These are phyloP conservation scores for Oligia latruncula DNA, from an alignment of 2,888 invertebrate genomes.

Conservation along the genomic window DNA sequence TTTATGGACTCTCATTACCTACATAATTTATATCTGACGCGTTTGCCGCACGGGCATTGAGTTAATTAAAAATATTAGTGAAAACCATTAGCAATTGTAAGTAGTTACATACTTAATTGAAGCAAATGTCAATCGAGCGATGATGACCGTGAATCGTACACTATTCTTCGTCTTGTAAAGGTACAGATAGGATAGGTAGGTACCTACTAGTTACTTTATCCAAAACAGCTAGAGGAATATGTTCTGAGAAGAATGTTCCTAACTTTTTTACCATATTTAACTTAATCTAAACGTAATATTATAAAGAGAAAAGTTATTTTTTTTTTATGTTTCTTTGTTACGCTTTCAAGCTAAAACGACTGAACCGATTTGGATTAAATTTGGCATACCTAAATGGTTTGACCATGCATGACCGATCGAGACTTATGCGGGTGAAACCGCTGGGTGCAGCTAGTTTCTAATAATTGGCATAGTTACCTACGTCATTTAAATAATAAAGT, in stretches of 20 bases:
- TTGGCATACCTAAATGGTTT: too few relatives aligned
- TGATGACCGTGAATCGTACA: neutral
- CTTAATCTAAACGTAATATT: neutral
- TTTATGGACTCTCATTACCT: neutral
- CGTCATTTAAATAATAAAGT: neutral
- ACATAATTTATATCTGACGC: too few relatives aligned
- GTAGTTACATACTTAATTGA: constrained; percentile 1
- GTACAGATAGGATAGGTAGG: too few relatives aligned
- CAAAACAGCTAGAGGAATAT: neutral
- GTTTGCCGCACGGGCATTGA: neutral
- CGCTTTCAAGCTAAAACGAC: too few relatives aligned
- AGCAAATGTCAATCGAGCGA: neutral
- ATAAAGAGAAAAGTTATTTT: too few relatives aligned
- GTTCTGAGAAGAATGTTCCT: neutral
- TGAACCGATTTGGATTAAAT: too few relatives aligned
- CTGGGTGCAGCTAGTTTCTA: too few relatives aligned
- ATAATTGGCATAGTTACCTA: neutral
- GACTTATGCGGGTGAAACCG: too few relatives aligned
- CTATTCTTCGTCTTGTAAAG: neutral
- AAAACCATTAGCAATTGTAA: constrained; percentile 3
- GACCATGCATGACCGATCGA: too few relatives aligned
- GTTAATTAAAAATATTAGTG: neutral
- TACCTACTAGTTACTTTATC: neutral
- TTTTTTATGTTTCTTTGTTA: too few relatives aligned
- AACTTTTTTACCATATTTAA: neutral